Evolutionary conservation across 2,113 vertebrate genomes (phyloP), one percentile per base, ranked within the genome.

Genomic region (Amia ocellicauda): DNA sequence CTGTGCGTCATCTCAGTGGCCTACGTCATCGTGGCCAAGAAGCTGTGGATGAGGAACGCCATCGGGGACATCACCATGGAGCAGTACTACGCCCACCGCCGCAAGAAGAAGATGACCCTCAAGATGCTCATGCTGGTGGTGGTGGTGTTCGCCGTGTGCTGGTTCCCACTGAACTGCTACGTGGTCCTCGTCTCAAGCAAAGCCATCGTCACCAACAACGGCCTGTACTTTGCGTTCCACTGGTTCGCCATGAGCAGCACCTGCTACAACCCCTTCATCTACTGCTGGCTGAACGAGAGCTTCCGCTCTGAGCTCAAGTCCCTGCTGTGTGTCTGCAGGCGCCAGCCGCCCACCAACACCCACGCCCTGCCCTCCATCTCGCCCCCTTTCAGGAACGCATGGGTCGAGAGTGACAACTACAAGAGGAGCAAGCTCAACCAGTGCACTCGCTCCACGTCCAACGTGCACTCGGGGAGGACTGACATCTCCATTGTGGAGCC

Each of bases 221-320:
- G 74, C 29, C 63, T 91, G 7, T 91, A 91, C 63, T 91, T 91
- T 0, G 76, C 83, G 31, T 87, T 89, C 20, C 89, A 91, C 61
- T 91, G 88, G 88, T 84, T 92, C 0, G 90, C 89, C 69, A 88
- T 89, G 85, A 92, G 86, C 76, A 90, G 88, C 62, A 88, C 88
- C 51, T 91, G 87, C 67, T 91, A 90, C 75, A 91, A 91, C 45
- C 90, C 87, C 28, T 92, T 88, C 74, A 89, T 91, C 62, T 91
- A 91, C 73, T 91, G 85, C 42, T 92, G 88, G 89, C 77, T 92
- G 60, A 90, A 90, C 0, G 77, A 87, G 55, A 89, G 64, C 60
- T 91, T 92, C 65, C 77, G 88, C 0, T 51, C 81, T 0, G 86
- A 88, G 78, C 65, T 90, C 22, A 77, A 75, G 49, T 71, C 79